phyloP scores from a whole-genome alignment of 2,113 vertebrate species.

The Chrysochloris asiatica region DNA sequence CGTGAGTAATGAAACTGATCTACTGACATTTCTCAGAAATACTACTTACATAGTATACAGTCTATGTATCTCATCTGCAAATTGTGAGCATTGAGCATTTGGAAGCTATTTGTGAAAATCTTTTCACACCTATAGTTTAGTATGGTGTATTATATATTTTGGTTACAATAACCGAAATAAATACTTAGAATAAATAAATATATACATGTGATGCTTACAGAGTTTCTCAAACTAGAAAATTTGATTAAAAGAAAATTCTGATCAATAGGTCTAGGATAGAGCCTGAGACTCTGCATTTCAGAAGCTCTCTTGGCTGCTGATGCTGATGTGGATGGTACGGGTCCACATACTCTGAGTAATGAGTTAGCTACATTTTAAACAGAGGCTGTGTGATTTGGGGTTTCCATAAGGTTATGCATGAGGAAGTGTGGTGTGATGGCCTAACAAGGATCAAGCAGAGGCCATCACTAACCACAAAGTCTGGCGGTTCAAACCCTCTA shows the following conservation, averaged over 20 bases:
- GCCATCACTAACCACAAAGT: background rate
- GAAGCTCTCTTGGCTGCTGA: background rate
- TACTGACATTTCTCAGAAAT: conserved; percentile 10
- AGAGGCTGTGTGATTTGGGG: background rate
- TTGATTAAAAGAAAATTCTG: conserved; percentile 11
- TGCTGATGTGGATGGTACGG: background rate
- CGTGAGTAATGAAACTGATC: background rate
- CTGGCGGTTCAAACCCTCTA: too few relatives aligned
- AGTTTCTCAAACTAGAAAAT: background rate
- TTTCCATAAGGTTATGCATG: background rate
- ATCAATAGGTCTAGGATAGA: background rate
- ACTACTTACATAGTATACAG: background rate
- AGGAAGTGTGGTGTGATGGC: background rate
- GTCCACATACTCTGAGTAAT: background rate
- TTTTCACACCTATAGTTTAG: background rate
- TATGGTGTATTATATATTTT: background rate
- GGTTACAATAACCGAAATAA: background rate
- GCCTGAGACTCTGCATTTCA: background rate
- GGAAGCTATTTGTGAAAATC: background rate
- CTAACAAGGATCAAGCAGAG: background rate
- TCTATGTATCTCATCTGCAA: background rate
- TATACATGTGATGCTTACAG: too few relatives aligned
- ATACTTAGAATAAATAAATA: background rate
- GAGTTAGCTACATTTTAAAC: background rate
- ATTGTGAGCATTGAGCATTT: conserved; percentile 34